Evolutionary conservation across 2,113 vertebrate species (phyloP).

Genomic region (Columbina picui): DNA sequence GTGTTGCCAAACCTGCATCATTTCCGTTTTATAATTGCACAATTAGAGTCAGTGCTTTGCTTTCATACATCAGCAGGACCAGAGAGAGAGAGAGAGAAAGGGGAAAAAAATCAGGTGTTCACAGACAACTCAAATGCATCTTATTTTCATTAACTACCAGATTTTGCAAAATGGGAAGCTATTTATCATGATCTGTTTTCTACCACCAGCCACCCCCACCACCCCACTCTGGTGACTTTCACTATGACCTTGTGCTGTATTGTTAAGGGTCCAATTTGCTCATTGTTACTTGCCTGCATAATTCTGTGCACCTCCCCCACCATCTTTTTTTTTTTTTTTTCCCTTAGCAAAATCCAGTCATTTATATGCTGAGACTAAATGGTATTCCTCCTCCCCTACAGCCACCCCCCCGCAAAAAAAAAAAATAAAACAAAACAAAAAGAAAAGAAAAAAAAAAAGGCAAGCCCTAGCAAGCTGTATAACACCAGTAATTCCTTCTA

Average conservation of each 20-base stretch:
- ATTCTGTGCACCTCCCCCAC: conserved; percentile 85
- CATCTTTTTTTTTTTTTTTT: neutral
- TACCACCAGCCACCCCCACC: conserved; percentile 85
- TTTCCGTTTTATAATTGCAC: conserved; percentile 98
- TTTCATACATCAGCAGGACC: conserved; percentile 95
- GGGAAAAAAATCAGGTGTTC: conserved; percentile 76
- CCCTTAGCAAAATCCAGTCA: conserved; percentile 85
- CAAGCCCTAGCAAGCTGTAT: conserved; percentile 76
- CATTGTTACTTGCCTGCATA: conserved; percentile 93
- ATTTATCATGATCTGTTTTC: conserved; percentile 97
- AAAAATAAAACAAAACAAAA: conserved; percentile 2
- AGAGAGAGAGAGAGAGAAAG: conserved; percentile 49
- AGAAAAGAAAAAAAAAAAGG: neutral
- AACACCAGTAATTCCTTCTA: conserved; percentile 90
- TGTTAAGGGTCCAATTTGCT: conserved; percentile 90
- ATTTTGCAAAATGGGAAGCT: conserved; percentile 94
- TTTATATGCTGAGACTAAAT: conserved; percentile 91
- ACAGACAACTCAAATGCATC: conserved; percentile 80
- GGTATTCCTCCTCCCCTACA: conserved; percentile 81
- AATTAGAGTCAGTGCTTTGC: conserved; percentile 94
- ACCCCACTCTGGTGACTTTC: conserved; percentile 87
- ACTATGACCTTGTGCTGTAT: conserved; percentile 89
- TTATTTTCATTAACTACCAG: conserved; percentile 92
- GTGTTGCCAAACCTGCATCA: conserved; percentile 86
- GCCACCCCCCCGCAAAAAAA: conserved; percentile 24